Evolutionary conservation across 2,888 invertebrate species (phyloP).

Genomic region (Boloria euphrosyne): DNA sequence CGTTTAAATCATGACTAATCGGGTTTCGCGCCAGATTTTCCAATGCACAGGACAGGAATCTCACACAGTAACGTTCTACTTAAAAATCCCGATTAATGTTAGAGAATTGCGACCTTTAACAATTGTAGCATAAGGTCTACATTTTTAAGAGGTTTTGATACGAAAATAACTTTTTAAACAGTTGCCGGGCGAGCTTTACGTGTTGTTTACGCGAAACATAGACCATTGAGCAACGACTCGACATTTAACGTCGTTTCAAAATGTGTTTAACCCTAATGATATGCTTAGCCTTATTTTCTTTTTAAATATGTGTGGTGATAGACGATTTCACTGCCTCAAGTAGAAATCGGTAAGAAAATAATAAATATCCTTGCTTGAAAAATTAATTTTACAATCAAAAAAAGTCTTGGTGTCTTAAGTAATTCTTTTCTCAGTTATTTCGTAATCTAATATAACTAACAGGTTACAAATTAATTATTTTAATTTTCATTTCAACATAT

Average conservation of each 20-base stretch:
- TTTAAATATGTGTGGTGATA: background rate
- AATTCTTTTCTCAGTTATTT: too few relatives aligned
- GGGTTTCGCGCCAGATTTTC: conserved; percentile 37
- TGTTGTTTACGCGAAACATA: conserved; percentile 38
- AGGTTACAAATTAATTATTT: background rate
- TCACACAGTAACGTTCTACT: conserved; percentile 28
- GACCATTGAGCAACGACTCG: conserved; percentile 6
- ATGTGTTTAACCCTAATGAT: conserved; percentile 27
- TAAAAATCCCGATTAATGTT: conserved; percentile 25
- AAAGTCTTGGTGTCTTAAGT: too few relatives aligned
- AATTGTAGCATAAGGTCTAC: conserved; percentile 21
- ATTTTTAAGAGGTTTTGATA: conserved; percentile 29
- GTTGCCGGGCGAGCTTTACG: conserved; percentile 39
- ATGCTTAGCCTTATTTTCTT: conserved; percentile 23
- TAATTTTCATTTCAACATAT: background rate
- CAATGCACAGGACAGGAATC: conserved; percentile 13
- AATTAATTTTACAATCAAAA: too few relatives aligned
- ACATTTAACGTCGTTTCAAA: conserved; percentile 5
- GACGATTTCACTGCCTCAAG: conserved; percentile 7
- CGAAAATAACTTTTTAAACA: conserved; percentile 42
- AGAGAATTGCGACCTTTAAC: conserved; percentile 22
- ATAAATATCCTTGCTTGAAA: background rate
- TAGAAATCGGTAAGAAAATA: background rate
- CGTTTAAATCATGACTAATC: conserved; percentile 46
- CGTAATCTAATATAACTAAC: too few relatives aligned